Evolutionary conservation across 2,797 vertebrate genomes (phyloP).

Genomic region (Takifugu rubripes): DNA sequence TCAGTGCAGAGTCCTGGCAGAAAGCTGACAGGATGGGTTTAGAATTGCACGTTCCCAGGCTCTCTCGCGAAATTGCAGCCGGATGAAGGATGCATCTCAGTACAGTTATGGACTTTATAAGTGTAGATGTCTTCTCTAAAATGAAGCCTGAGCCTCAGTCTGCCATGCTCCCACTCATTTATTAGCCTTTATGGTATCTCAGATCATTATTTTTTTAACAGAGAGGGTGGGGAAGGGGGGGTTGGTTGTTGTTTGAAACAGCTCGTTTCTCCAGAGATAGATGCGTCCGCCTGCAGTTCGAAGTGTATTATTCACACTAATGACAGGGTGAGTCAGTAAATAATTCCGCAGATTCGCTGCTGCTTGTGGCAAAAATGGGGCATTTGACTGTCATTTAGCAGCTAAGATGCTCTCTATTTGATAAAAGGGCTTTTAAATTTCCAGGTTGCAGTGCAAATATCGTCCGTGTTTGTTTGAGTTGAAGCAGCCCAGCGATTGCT

Average conservation of each 20-base stretch:
- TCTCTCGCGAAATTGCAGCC: constrained; percentile 42
- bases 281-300: constrained; percentile 19
- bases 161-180: constrained; percentile 8
- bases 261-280: constrained; percentile 17
- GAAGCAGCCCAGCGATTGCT: constrained; percentile 15
- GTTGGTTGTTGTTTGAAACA: constrained; percentile 9
- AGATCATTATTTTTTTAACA: constrained; percentile 30
- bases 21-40: constrained; percentile 32
- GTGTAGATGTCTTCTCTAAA: constrained; percentile 36
- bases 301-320: constrained; percentile 40
- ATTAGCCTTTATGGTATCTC: constrained; percentile 18
- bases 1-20: constrained; percentile 44
- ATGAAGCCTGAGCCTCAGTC: constrained; percentile 21
- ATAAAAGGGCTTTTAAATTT: constrained; percentile 25
- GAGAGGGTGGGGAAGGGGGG: constrained; percentile 8
- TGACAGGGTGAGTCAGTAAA: constrained; percentile 37
- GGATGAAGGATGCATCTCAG: constrained; percentile 24
- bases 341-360: constrained; percentile 27
- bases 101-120: constrained; percentile 39
- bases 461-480: constrained; percentile 28
- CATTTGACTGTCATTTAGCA: constrained; percentile 17
- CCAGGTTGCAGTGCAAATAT: constrained; percentile 27
- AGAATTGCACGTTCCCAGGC: constrained; percentile 38
- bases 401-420: constrained; percentile 9
- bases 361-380: constrained; percentile 23